Evolutionary conservation across 1,140 invertebrate genomes (phyloP), one percentile per base, ranked within the genome.

Genomic region (Cylas formicarius): DNA sequence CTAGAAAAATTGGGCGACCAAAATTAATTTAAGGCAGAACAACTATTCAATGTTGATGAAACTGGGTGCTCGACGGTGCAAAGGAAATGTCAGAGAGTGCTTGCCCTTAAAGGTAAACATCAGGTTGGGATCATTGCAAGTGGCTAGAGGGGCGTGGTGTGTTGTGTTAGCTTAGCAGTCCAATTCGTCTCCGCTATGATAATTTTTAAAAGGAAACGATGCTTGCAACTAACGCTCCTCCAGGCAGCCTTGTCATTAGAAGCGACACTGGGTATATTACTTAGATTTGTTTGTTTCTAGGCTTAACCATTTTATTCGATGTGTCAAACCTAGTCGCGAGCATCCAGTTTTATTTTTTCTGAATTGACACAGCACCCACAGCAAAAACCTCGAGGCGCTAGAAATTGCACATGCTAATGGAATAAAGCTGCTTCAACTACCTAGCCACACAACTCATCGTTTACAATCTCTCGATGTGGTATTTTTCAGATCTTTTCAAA

Each of bases 11-110:
- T 48, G 23, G 16, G 27, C 9, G 43, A 55, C 34, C 19, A 36
- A 45, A 33, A 55, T 34, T 20, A 44, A 23, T 38, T 57, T 34
- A 42, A 29, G 43, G 37, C 61, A 13, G 42, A 46, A 16, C 43
- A 55, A 39, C 67, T 70, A 17, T 70, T 54, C 36, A 72, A 71
- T 50, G 49, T 61, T 10, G 65, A 67, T 32, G 61, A 67, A 44
- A 58, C 50, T 26, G 62, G 57, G 4, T 39, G 19, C 16, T 40
- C 35, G 4, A 46, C 34, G 14, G 36, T 46, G 9, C 35, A 42
- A 35, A 44, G 26, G 6, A 29, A 31, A 24, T 2, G 9, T 43
- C 14, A 10, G 14, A 44, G 21, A 18, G 31, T 43, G 7, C 14
- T 45, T 22, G 43, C 40, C 23, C 17, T 11, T 8, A 64, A 63